A percentile compares a stretch with the other conserved stretches of the same genome.
Conservation (phyloP, 2,888 invertebrate genomes). For the Tuberolachnus salignus region DNA sequence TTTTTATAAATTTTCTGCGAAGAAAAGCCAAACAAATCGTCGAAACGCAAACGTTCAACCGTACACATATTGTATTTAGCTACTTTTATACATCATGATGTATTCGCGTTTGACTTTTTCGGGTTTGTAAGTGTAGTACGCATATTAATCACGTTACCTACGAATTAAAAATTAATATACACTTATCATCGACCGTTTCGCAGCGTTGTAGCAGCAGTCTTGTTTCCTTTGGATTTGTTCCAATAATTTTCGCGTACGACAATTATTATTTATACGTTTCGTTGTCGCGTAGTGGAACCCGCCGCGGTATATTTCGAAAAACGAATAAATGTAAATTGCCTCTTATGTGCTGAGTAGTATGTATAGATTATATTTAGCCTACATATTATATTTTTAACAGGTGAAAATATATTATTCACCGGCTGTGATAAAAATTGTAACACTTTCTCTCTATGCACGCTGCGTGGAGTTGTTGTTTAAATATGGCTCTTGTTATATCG, state of each 20-base stretch:
- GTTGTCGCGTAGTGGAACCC: neutral
- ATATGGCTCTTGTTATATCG: no score
- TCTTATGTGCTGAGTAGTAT: neutral
- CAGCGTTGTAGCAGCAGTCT: no score
- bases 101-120: no score
- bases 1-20: no score
- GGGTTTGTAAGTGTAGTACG: no score
- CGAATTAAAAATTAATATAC: neutral
- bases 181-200: neutral
- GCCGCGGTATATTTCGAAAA: neutral
- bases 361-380: constrained; percentile 1
- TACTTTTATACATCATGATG: no score
- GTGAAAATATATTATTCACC: constrained; percentile 24
- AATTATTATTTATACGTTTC: neutral
- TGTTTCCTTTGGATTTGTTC: neutral
- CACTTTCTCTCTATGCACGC: constrained; percentile 38
- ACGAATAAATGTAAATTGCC: constrained; percentile 2
- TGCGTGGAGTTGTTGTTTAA: no score
- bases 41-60: no score
- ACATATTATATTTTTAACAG: neutral
- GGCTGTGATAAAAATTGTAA: constrained; percentile 3
- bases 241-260: neutral
- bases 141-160: neutral
- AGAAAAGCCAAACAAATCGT: no score
- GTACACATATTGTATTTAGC: no score